Conservation (phyloP, 2,113 vertebrate species). For the Lepisosteus oculatus region DNA sequence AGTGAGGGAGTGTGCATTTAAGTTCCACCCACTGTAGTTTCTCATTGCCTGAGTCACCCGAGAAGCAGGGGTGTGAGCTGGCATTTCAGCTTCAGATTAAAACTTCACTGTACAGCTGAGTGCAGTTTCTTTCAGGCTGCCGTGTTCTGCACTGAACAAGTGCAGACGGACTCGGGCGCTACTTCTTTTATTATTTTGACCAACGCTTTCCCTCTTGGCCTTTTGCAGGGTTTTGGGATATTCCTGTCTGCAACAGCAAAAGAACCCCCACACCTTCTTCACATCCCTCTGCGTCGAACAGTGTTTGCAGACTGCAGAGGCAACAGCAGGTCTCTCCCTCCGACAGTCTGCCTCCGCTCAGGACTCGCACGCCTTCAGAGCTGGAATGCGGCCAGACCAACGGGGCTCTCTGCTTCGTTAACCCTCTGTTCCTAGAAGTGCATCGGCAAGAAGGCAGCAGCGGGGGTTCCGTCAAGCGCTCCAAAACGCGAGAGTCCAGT, state of each 20-base stretch:
- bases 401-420: constrained; percentile 85
- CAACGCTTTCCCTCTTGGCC: neutral
- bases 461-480: constrained; percentile 39
- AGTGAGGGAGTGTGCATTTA: neutral
- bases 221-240: constrained; percentile 87
- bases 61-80: constrained; percentile 3
- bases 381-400: constrained; percentile 76
- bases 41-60: neutral
- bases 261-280: constrained; percentile 55
- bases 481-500: constrained; percentile 48
- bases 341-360: constrained; percentile 80
- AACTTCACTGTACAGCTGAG: neutral
- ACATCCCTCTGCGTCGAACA: constrained; percentile 58
- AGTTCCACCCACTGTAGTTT: neutral
- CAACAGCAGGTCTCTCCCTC: constrained; percentile 59
- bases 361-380: constrained; percentile 64
- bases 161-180: neutral
- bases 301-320: constrained; percentile 52
- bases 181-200: neutral
- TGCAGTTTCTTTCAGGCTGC: neutral
- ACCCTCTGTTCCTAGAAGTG: constrained; percentile 87
- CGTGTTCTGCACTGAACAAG: neutral
- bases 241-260: constrained; percentile 66
- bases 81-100: neutral
- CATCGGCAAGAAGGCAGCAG: constrained; percentile 69